Evolutionary conservation across 1,140 invertebrate genomes (phyloP).

Genomic region (Tigriopus japonicus): DNA sequence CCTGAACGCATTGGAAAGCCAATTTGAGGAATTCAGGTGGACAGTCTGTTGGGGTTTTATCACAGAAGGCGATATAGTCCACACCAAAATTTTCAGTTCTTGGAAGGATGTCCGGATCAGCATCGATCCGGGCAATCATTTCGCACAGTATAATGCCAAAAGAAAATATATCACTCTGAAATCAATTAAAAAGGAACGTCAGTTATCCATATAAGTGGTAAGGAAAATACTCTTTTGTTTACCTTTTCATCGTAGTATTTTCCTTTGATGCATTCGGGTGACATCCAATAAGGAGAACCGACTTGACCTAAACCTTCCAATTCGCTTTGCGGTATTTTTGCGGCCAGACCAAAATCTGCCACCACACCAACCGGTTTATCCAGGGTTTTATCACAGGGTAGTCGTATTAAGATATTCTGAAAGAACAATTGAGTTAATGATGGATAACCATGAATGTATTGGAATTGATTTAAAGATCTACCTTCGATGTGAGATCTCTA

Average conservation of each 20-base stretch:
- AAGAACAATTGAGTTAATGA: slow-evolving; percentile 21
- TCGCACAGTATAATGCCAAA: slow-evolving; percentile 10
- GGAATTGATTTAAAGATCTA: slow-evolving; percentile 22
- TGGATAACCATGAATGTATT: neutral
- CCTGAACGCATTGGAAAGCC: slow-evolving; percentile 81
- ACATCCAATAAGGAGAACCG: slow-evolving; percentile 93
- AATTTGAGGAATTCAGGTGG: slow-evolving; percentile 69
- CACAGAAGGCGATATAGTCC: slow-evolving; percentile 38
- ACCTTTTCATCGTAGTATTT: slow-evolving; percentile 48
- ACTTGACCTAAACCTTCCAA: slow-evolving; percentile 28
- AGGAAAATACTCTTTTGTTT: too few species aligned
- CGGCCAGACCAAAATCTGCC: slow-evolving; percentile 79
- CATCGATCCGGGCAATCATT: slow-evolving; percentile 32
- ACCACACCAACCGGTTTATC: slow-evolving; percentile 58
- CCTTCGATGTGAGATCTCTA: slow-evolving; percentile 83
- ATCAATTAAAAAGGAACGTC: too few species aligned
- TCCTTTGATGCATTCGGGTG: slow-evolving; percentile 82
- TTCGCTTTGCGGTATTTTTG: slow-evolving; percentile 59
- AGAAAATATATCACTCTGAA: slow-evolving; percentile 17
- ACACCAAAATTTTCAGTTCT: slow-evolving; percentile 84
- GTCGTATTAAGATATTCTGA: slow-evolving; percentile 69
- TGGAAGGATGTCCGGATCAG: slow-evolving; percentile 85
- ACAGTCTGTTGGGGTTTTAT: slow-evolving; percentile 50
- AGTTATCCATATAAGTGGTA: too few species aligned
- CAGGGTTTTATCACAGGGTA: slow-evolving; percentile 19